A percentile compares a stretch with the other conserved stretches of the same genome.
These are phyloP conservation scores for Leguminivora glycinivorella DNA, from an alignment of 1,140 invertebrate genomes.

Conservation along the genomic window DNA sequence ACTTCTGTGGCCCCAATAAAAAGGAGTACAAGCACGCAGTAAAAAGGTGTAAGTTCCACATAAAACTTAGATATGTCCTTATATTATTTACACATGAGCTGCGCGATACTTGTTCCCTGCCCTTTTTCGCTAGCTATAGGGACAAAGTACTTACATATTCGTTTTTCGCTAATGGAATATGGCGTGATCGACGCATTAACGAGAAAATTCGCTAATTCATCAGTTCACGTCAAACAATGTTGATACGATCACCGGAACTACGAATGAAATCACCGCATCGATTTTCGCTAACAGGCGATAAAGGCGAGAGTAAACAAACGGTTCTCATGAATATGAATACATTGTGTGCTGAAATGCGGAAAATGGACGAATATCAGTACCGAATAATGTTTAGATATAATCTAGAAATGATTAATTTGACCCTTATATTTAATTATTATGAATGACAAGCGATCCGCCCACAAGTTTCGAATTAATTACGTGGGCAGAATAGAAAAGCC, in stretches of 20 bases:
- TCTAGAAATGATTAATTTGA: neutral
- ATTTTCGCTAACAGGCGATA: constrained; percentile 19
- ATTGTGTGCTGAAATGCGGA: neutral
- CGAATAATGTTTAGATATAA: neutral
- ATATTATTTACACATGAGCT: no score
- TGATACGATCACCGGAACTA: constrained; percentile 11
- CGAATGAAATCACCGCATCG: constrained; percentile 20
- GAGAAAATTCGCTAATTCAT: neutral
- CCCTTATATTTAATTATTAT: no score
- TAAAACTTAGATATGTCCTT: no score
- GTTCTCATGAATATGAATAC: constrained; percentile 16
- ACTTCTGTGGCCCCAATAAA: no score
- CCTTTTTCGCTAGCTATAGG: no score
- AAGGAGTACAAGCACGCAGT: no score
- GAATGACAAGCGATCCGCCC: no score
- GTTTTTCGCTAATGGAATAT: neutral
- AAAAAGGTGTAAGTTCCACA: no score
- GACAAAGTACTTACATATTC: no score
- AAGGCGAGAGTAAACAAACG: neutral
- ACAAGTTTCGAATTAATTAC: no score
- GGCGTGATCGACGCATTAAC: neutral
- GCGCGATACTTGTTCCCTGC: no score
- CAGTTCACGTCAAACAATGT: neutral
- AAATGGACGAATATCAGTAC: neutral
- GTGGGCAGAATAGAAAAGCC: no score